Percentiles rank a stretch among this genome's conserved stretches.
Evolutionary conservation across 2,113 vertebrate genomes (phyloP).

Genomic region (Xiphophorus hellerii): DNA sequence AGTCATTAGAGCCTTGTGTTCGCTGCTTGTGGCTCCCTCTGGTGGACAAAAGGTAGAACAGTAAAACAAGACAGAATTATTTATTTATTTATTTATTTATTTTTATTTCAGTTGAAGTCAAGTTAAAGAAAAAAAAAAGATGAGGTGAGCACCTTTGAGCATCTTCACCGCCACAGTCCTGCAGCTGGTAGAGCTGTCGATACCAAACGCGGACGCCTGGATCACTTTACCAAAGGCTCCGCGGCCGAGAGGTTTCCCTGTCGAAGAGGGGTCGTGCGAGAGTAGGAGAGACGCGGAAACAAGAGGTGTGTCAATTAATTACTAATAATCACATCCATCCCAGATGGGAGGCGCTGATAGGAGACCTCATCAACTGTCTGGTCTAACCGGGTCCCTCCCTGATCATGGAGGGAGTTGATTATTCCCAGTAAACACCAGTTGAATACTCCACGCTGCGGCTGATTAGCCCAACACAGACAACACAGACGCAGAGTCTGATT

Average conservation of each 20-base stretch:
- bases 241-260: slow-evolving; percentile 91
- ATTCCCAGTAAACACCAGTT: slow-evolving; percentile 61
- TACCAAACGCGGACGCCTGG: slow-evolving; percentile 92
- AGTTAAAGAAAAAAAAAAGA: too few relatives aligned
- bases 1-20: slow-evolving; percentile 96
- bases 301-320: slow-evolving; percentile 51
- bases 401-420: slow-evolving; percentile 60
- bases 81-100: neutral
- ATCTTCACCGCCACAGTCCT: slow-evolving; percentile 95
- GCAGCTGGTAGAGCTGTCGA: slow-evolving; percentile 85
- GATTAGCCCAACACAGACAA: slow-evolving; percentile 63
- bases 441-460: slow-evolving; percentile 39
- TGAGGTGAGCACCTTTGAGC: slow-evolving; percentile 88
- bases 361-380: slow-evolving; percentile 33
- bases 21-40: slow-evolving; percentile 93
- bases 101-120: neutral
- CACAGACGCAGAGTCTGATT: slow-evolving; percentile 64
- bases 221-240: slow-evolving; percentile 96
- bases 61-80: neutral
- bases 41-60: slow-evolving; percentile 64
- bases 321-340: slow-evolving; percentile 38
- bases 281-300: slow-evolving; percentile 10
- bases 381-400: slow-evolving; percentile 44
- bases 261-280: slow-evolving; percentile 9
- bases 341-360: slow-evolving; percentile 48